Conservation (phyloP, 2,113 vertebrate species). For the Acrocephalus kingi region DNA sequence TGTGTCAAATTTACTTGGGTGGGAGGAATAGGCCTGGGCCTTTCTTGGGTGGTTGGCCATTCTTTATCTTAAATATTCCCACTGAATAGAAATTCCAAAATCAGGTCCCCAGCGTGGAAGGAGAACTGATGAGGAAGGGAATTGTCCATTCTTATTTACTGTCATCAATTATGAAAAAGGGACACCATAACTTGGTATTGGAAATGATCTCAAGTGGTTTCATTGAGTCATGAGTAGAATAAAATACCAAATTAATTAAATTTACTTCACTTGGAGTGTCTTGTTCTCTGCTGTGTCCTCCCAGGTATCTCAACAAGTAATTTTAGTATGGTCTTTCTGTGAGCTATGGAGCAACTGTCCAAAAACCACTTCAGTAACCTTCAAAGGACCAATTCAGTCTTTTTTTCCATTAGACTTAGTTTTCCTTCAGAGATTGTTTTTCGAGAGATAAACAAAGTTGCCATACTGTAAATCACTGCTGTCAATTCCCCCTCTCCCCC, state of each 20-base stretch:
- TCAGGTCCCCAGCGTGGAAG: neutral
- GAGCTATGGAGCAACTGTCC: neutral
- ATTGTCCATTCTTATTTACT: neutral
- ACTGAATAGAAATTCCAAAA: neutral
- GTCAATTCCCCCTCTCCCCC: neutral
- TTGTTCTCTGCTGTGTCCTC: neutral
- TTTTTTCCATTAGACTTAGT: neutral
- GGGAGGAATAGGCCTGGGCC: neutral
- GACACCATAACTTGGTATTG: neutral
- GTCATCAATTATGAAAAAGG: neutral
- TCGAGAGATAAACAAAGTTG: neutral
- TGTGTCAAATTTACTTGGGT: neutral
- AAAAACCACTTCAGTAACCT: neutral
- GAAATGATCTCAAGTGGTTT: neutral
- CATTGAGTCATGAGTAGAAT: neutral
- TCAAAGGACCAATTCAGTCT: neutral
- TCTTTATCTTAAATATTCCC: neutral
- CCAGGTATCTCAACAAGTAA: neutral
- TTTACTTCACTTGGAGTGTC: neutral
- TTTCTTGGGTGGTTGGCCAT: neutral
- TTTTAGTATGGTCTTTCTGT: neutral
- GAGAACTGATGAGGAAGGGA: neutral
- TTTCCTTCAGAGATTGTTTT: neutral
- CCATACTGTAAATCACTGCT: neutral
- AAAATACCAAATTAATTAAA: neutral